These are phyloP conservation scores for Apoda limacodes DNA, from an alignment of 2,888 invertebrate genomes.

Conservation along the genomic window DNA sequence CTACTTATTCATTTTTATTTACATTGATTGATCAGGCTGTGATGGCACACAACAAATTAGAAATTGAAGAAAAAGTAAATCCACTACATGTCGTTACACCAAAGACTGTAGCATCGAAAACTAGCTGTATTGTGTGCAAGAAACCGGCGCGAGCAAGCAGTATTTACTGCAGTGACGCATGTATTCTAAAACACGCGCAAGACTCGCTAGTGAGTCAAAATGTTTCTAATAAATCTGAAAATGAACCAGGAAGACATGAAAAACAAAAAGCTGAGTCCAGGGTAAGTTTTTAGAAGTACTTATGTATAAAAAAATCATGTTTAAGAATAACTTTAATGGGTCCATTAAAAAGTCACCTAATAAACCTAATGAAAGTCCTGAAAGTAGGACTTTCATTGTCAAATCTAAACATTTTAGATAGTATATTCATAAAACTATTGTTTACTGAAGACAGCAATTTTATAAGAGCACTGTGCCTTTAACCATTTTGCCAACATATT, in stretches of 20 bases:
- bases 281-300: slow-evolving; percentile 42
- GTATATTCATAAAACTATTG: not conserved
- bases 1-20: slow-evolving; percentile 1
- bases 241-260: slow-evolving; percentile 34
- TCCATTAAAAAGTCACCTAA: no score
- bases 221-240: slow-evolving; percentile 29
- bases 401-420: slow-evolving; percentile 8
- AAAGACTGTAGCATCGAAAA: slow-evolving; percentile 32
- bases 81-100: slow-evolving; percentile 13
- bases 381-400: slow-evolving; percentile 6
- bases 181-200: slow-evolving; percentile 87
- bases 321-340: no score
- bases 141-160: slow-evolving; percentile 81
- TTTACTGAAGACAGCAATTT: no score
- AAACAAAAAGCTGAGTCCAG: slow-evolving; percentile 50
- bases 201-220: slow-evolving; percentile 62
- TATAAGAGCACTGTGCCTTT: no score
- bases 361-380: no score
- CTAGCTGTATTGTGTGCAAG: slow-evolving; percentile 82
- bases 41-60: slow-evolving; percentile 25
- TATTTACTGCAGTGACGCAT: slow-evolving; percentile 90
- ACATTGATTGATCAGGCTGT: slow-evolving; percentile 20
- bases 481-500: no score
- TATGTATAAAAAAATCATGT: no score
- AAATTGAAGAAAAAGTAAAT: slow-evolving; percentile 21